Percentiles rank a stretch among this genome's conserved stretches.
Conservation (phyloP, 2,888 invertebrate species). For the Allacma fusca region DNA sequence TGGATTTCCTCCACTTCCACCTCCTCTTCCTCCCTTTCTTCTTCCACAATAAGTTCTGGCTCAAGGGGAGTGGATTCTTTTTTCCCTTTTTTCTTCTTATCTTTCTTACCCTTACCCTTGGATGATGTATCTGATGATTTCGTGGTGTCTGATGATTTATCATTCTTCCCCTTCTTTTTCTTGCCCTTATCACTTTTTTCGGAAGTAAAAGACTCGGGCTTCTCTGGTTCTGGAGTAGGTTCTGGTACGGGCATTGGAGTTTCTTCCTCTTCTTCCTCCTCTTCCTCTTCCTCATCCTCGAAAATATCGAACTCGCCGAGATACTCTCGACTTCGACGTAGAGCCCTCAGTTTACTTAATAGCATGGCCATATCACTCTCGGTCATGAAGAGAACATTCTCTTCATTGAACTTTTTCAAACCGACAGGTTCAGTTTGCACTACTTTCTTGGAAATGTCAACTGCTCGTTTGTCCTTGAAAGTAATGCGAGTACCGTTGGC, state of each 20-base stretch:
- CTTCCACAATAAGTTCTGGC: constrained; percentile 5
- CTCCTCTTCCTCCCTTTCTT: constrained; percentile 1
- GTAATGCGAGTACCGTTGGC: constrained; percentile 54
- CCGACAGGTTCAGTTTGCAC: not conserved
- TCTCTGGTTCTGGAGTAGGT: not conserved
- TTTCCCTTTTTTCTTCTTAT: constrained; percentile 32
- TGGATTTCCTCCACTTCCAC: constrained; percentile 26
- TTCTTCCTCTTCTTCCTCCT: not conserved
- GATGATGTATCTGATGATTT: too few species aligned
- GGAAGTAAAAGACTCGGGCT: too few species aligned
- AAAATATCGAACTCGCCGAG: not conserved
- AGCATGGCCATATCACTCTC: constrained; percentile 42
- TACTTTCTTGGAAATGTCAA: not conserved
- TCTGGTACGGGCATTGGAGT: not conserved
- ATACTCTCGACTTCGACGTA: not conserved
- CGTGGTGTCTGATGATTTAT: constrained; percentile 15
- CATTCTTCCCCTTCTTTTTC: constrained; percentile 21
- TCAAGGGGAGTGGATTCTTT: not conserved
- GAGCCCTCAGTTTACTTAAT: constrained; percentile 23
- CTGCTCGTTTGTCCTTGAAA: constrained; percentile 48
- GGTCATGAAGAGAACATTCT: constrained; percentile 41
- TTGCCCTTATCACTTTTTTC: constrained; percentile 21
- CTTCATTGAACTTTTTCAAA: not conserved
- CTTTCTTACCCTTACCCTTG: constrained; percentile 38
- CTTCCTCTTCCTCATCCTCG: constrained; percentile 16